A percentile compares a stretch with the other conserved stretches of the same genome.
Conservation (phyloP, 2,797 vertebrate species). For the Hypotaenidia okinawae region DNA sequence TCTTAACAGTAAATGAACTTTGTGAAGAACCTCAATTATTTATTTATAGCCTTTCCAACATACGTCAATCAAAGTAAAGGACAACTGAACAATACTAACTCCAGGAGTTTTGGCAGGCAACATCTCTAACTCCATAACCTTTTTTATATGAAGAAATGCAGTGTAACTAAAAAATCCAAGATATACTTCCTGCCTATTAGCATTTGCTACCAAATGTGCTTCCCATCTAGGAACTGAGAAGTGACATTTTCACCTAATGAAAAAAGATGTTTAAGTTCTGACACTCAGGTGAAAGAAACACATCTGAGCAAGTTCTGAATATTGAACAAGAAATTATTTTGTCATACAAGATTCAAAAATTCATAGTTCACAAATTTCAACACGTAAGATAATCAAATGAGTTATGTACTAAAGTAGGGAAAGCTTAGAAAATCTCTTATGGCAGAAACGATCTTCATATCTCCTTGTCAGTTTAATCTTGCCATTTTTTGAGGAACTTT, state of each 20-base stretch:
- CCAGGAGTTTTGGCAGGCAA: neutral
- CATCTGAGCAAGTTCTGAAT: neutral
- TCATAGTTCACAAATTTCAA: neutral
- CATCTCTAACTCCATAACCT: neutral
- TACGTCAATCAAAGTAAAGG: conserved; percentile 23
- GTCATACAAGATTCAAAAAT: conserved; percentile 1
- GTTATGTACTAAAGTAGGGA: neutral
- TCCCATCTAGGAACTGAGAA: neutral
- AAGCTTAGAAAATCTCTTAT: neutral
- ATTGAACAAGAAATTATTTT: neutral
- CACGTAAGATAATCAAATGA: neutral
- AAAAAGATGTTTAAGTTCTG: neutral
- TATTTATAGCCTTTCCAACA: conserved; percentile 47
- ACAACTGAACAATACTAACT: conserved; percentile 21
- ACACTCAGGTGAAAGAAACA: neutral
- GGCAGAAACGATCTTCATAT: neutral
- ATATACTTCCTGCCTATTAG: conserved; percentile 5
- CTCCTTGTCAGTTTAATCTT: neutral
- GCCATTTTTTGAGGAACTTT: neutral
- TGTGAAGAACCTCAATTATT: conserved; percentile 36
- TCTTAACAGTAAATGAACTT: conserved; percentile 43
- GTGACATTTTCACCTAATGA: conserved; percentile 31
- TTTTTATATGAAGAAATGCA: neutral
- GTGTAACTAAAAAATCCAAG: neutral
- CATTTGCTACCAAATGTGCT: neutral